These are phyloP conservation scores for Diaprepes abbreviatus DNA, from an alignment of 2,888 invertebrate genomes.

Conservation along the genomic window DNA sequence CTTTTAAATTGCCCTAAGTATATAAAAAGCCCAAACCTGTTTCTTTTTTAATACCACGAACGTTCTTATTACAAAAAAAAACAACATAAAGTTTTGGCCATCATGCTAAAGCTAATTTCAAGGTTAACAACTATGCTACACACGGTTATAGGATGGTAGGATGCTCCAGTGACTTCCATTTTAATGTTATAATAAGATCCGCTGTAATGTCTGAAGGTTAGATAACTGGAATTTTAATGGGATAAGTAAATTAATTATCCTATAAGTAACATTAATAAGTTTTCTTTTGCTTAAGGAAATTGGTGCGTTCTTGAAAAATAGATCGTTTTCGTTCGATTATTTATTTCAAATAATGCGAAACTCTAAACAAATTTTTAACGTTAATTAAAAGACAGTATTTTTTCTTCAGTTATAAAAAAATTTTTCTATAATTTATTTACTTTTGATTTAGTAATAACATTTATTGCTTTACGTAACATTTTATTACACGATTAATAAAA, in stretches of 20 bases:
- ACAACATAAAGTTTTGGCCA: constrained; percentile 6
- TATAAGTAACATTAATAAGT: not conserved
- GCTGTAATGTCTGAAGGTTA: constrained; percentile 27
- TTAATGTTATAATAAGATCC: constrained; percentile 19
- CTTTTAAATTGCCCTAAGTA: not conserved
- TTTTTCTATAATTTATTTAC: too few relatives aligned
- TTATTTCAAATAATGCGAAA: too few relatives aligned
- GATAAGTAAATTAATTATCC: constrained; percentile 1
- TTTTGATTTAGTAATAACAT: too few relatives aligned
- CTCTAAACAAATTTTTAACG: too few relatives aligned
- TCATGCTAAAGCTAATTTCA: constrained; percentile 24
- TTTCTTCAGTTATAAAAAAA: too few relatives aligned
- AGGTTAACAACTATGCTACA: constrained; percentile 37
- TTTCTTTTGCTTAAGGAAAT: too few relatives aligned
- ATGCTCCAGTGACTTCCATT: constrained; percentile 46
- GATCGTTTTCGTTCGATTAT: too few relatives aligned
- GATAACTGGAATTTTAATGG: constrained; percentile 17
- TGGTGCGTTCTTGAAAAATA: too few relatives aligned
- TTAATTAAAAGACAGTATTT: too few relatives aligned
- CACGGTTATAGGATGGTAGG: constrained; percentile 8
- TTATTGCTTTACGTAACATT: too few relatives aligned
- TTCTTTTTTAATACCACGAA: not conserved
- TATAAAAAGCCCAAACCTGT: constrained; percentile 2
- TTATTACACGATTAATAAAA: too few relatives aligned
- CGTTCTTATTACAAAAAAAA: constrained; percentile 16